Evolutionary conservation across 1,140 invertebrate species (phyloP), one percentile per base, ranked within the genome.

Genomic region (Phthorimaea operculella): DNA sequence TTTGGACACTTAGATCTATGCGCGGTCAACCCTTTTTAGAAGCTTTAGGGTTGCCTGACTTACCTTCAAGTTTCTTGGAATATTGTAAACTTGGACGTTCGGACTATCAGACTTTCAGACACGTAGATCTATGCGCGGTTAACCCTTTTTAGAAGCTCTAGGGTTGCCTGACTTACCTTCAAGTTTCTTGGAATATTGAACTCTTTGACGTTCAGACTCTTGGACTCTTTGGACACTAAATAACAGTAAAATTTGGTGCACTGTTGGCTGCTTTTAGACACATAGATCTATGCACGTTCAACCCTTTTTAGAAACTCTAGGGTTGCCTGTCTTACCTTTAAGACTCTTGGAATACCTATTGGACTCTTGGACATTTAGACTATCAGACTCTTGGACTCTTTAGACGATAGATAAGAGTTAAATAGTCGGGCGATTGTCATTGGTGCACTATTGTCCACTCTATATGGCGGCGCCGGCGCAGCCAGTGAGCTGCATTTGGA

Each of bases 1-100:
- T 79, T 81, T 79, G 72, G 80, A 74, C 74, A 61, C 66, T 73
- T 79, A 82, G 80, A 79, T 79, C 80, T 81, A 80, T 74, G 76
- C 68, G 54, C 77, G 71, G 78, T 72, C 57, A 64, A 52, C 70
- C 21, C 77, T 77, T 76, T 79, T 71, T 69, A 62, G 60, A 28
- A 15, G 47, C 55, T 14, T 3, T 47, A 47, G 44, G 44, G 44
- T 15, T 47, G 44, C 12, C 21, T 28, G n/a, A n/a, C n/a, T n/a
- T n/a, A n/a, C n/a, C n/a, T n/a, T n/a, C n/a, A n/a, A n/a, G n/a
- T n/a, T n/a, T n/a, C n/a, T n/a, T n/a, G n/a, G n/a, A n/a, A n/a
- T n/a, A n/a, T n/a, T n/a, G n/a, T n/a, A n/a, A n/a, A n/a, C n/a
- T n/a, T n/a, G n/a, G n/a, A n/a, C n/a, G n/a, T n/a, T n/a, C n/a